Evolutionary conservation across 53 echinoderm and acorn worm species (phyloP), one percentile per base, ranked within the genome.

Genomic region (Holothuria scabra): DNA sequence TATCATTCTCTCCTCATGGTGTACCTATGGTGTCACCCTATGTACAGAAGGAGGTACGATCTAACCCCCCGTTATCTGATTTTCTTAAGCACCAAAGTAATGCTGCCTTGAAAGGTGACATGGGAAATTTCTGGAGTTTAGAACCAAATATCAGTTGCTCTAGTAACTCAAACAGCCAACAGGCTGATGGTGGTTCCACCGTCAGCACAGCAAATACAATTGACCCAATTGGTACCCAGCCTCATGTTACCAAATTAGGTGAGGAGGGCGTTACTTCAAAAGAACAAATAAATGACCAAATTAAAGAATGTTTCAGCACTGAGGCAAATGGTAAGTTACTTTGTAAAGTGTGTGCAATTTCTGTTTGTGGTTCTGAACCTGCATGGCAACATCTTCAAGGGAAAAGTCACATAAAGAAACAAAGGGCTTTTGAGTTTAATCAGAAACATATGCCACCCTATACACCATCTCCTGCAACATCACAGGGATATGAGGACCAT

Each of bases 111-210:
- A 46, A 21, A 11, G 29, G 34, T 58, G 28, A 78, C 21, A 78
- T 78, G 78, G 56, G 56, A 12, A 28, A 31, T 28, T 78, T 78
- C 31, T 78, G 78, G 78, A 78, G 78, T 56, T 20, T 78, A 59
- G 33, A 55, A 6, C 2, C 12, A 14, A 33, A 8, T 30, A 16
- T 19, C 16, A 31, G 12, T 35, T 5, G 18, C 2, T 56, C 32
- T 32, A 25, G 12, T 28, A 21, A 24, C 9, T 16, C 52, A 0
- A 56, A 4, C 32, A 26, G 52, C 76, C 56, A 3, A 69, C 46
- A 72, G 25, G 20, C 12, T 11, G 29, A 12, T 12, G 78, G 58
- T 29, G 33, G 16, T 16, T 4, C 78, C 20, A 28, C 16, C 0
- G 18, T 11, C 25, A 16, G 20, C 20, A 56, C 32, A 22, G 3